These are phyloP conservation scores for Manduca sexta DNA, from an alignment of 1,140 invertebrate species.

Conservation along the genomic window DNA sequence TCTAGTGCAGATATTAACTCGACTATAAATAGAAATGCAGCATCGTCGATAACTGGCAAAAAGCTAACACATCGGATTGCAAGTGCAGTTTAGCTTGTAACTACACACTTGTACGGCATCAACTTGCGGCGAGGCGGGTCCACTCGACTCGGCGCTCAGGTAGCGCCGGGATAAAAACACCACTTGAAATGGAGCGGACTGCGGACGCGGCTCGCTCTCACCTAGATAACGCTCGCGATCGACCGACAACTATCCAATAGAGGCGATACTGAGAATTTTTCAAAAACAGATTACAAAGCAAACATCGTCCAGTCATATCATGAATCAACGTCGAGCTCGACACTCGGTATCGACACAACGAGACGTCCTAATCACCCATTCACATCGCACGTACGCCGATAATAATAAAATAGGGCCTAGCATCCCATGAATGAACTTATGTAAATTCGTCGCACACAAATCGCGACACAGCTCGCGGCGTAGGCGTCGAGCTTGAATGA, in stretches of 20 bases:
- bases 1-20: constrained; percentile 7
- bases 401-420: constrained; percentile 58
- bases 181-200: constrained; percentile 63
- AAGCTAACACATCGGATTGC: constrained; percentile 20
- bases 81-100: constrained; percentile 29
- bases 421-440: constrained; percentile 65
- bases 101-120: constrained; percentile 16
- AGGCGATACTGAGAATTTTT: constrained; percentile 9
- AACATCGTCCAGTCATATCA: constrained; percentile 12
- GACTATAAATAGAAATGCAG: constrained; percentile 14
- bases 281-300: constrained; percentile 13
- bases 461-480: constrained; percentile 57
- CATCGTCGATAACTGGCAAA: constrained; percentile 8
- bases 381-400: constrained; percentile 55
- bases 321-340: constrained; percentile 37
- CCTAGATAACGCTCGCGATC: constrained; percentile 59
- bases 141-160: constrained; percentile 40
- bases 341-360: constrained; percentile 23
- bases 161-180: constrained; percentile 68
- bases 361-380: constrained; percentile 43
- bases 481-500: constrained; percentile 64
- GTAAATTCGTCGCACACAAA: constrained; percentile 68
- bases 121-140: constrained; percentile 34
- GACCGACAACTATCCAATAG: constrained; percentile 23
- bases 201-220: constrained; percentile 49